Conservation (phyloP, 2,797 vertebrate genomes). For the Liasis olivaceus region DNA sequence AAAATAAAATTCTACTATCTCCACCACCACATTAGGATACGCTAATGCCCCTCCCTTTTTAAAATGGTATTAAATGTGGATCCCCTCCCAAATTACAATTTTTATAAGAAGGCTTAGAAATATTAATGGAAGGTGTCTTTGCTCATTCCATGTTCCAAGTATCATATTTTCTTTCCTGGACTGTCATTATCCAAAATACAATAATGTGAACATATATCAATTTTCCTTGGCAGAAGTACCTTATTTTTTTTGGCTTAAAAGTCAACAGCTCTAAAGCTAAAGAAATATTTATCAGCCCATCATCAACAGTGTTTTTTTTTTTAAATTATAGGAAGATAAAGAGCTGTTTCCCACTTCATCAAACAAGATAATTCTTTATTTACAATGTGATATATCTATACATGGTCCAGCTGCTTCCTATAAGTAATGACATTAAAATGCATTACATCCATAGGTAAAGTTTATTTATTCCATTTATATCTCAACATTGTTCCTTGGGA, state of each 20-base stretch:
- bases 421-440: not conserved
- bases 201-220: not conserved
- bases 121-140: not conserved
- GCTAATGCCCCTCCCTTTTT: not conserved
- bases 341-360: not conserved
- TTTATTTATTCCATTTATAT: not conserved
- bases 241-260: not conserved
- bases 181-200: not conserved
- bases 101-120: not conserved
- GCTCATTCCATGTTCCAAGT: not conserved
- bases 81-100: not conserved
- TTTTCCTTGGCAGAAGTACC: not conserved
- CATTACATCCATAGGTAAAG: not conserved
- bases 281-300: not conserved
- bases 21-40: not conserved
- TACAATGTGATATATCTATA: not conserved
- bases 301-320: not conserved
- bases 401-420: not conserved
- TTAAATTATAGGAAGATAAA: not conserved
- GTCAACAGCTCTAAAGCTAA: not conserved
- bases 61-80: not conserved
- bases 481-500: not conserved
- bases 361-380: not conserved
- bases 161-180: not conserved
- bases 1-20: conserved; percentile 2